Conservation (phyloP, 2,888 invertebrate genomes). For the Nephrotoma flavescens region DNA sequence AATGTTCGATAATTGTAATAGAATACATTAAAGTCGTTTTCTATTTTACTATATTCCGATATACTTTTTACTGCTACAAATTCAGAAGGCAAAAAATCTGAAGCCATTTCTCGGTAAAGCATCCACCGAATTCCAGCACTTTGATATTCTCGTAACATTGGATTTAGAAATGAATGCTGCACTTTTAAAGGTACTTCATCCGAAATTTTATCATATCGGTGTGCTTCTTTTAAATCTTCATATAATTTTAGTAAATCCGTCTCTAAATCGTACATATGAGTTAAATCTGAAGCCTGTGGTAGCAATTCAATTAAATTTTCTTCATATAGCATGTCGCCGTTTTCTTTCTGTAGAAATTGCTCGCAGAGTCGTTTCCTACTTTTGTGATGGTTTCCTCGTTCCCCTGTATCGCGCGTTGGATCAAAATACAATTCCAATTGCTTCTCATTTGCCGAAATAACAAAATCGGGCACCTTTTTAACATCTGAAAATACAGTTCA, state of each 20-base stretch:
- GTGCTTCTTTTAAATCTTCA: background rate
- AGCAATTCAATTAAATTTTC: background rate
- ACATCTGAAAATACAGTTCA: background rate
- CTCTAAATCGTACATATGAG: background rate
- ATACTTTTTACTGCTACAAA: conserved; percentile 1
- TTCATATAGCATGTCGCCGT: background rate
- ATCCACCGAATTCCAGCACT: conserved; percentile 52
- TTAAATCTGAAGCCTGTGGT: background rate
- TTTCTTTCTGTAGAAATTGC: background rate
- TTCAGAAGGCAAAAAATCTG: conserved; percentile 7
- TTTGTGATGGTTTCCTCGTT: background rate
- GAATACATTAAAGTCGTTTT: conserved; percentile 16
- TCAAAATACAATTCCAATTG: background rate
- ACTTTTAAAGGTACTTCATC: conserved; percentile 13
- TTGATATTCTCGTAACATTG: conserved; percentile 48
- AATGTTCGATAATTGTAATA: conserved; percentile 22
- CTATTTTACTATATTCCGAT: conserved; percentile 13
- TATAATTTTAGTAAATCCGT: background rate
- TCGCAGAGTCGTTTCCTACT: background rate
- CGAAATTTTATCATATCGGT: background rate
- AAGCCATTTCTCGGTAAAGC: conserved; percentile 38
- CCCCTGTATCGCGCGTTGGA: background rate
- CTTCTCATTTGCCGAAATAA: background rate
- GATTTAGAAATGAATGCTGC: conserved; percentile 30
- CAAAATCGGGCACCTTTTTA: background rate